Base-by-base conservation (phyloP, 2,888 invertebrate genomes). In the Plusia festucae region DNA sequence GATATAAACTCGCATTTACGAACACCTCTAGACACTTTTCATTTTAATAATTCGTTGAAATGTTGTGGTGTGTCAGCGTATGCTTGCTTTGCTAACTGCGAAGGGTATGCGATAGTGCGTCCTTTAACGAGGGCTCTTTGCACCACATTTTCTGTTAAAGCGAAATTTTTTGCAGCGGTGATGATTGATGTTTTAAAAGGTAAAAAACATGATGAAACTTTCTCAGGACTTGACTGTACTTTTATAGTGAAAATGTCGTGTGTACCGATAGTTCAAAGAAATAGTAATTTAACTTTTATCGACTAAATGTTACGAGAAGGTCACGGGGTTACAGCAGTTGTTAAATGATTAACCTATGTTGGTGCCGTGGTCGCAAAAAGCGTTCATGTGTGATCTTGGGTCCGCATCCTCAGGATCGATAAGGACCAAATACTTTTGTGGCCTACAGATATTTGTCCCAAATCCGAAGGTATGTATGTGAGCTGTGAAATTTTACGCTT, bases 91-190 rank as follows among this genome's bases (percentile, higher is more conserved):
- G 46, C 46, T 49, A 16, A 18, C 34, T 34, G 34, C 34, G 11
- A 46, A 18, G 46, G 11, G 20, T 4, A 20, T 49, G 46, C 46
- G 46, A 20, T 20, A 20, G 46, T 4, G 46, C 52, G 44, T 59
- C 46, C 40, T 53, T 46, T 53, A 56, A 65, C 60, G 53, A 32
- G 53, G 20, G 16, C 27, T 20, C 18, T 51, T 34, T 44, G 27
- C 59, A 52, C 60, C 15, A 40, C 34, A 20, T 46, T 57, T 64
- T 27, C n/a, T 51, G 53, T 54, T 30, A 66, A 15, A 44, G 22
- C 9, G 44, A 46, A 34, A 49, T 3, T 27, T 40, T 53, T 57
- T 53, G 46, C 18, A 44, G 46, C 30, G 6, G 16, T 40, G 22
- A 52, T 7, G n/a, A 9, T 68, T 20, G 22, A 11, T 46, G 6